Evolutionary conservation across 1,140 invertebrate species (phyloP), one percentile per base, ranked within the genome.

Genomic region (Wasmannia auropunctata): DNA sequence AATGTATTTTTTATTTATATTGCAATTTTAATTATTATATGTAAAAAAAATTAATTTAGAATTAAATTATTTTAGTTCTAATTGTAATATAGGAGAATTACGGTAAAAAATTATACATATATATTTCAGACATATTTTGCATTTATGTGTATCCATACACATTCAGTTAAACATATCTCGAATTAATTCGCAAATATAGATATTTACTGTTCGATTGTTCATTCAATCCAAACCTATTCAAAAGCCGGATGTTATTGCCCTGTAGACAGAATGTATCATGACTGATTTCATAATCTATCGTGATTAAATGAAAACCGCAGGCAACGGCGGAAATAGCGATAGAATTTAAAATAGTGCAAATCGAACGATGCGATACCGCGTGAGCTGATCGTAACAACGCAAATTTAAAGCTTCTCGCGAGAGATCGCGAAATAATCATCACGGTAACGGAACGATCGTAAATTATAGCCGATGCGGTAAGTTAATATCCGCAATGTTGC

Each of bases 401-500:
- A 65, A 72, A 72, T 72, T 81, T 72, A 72, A 70, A 81, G 37
- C 49, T 56, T n/a, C 19, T 70, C 19, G 22, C 63, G 10, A 34
- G 11, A 74, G 31, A 74, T 69, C 63, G 65, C 67, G 19, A 81
- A 56, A 72, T 81, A 72, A 83, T 83, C 51, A 69, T 80, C 77
- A 19, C 63, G 37, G 25, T 58, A 81, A 70, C 79, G 65, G 51
- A 58, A 25, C 65, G 65, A 72, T 74, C 25, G 79, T 67, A 72
- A 83, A 83, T 83, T 74, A 46, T 31, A 81, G 79, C 19, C 79
- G 65, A 58, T 43, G 65, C 65, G 25, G 49, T 72, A 58, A 74
- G 43, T 83, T 83, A 83, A 83, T 58, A 83, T 83, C 67, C 67
- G 67, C 67, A 37, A 72, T 72, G 65, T 81, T 72, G 65, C 77